Percentiles rank a stretch among this genome's conserved stretches.
These are phyloP conservation scores for Malurus alboscapulatus DNA, from an alignment of 2,113 vertebrate species.

Conservation along the genomic window DNA sequence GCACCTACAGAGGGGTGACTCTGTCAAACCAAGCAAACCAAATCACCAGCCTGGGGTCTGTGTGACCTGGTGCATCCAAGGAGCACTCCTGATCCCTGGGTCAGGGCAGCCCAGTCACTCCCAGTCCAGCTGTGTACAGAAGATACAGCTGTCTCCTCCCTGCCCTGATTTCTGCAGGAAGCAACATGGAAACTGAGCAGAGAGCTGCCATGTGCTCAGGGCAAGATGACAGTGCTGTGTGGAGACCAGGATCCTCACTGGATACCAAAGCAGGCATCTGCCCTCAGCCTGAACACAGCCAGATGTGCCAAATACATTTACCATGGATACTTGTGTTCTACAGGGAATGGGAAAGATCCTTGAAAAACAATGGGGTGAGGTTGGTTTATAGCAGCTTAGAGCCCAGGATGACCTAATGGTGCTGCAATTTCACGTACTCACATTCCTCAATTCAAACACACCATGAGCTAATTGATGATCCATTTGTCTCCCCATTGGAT, in stretches of 20 bases:
- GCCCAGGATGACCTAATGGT: constrained; percentile 35
- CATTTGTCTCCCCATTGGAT: constrained; percentile 40
- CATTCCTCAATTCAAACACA: constrained; percentile 51
- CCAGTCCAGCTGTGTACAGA: neutral
- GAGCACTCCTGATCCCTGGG: neutral
- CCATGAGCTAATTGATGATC: constrained; percentile 37
- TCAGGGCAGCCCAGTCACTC: neutral
- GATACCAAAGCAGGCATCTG: neutral
- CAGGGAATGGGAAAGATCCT: neutral
- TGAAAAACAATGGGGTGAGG: neutral
- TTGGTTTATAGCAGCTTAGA: neutral
- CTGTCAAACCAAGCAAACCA: neutral
- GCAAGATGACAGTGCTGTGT: neutral
- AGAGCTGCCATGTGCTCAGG: neutral
- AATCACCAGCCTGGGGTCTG: neutral
- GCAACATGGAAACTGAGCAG: neutral
- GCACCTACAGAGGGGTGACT: neutral
- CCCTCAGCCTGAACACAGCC: neutral
- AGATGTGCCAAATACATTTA: neutral
- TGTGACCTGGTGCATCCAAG: neutral
- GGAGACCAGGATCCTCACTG: neutral
- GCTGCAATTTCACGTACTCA: constrained; percentile 28
- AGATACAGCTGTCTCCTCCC: neutral
- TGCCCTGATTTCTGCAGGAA: neutral
- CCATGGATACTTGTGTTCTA: neutral